Percentiles rank a stretch among this genome's conserved stretches.
phyloP scores from a whole-genome alignment of 2,113 vertebrate genomes.

The Sminthopsis crassicaudata region DNA sequence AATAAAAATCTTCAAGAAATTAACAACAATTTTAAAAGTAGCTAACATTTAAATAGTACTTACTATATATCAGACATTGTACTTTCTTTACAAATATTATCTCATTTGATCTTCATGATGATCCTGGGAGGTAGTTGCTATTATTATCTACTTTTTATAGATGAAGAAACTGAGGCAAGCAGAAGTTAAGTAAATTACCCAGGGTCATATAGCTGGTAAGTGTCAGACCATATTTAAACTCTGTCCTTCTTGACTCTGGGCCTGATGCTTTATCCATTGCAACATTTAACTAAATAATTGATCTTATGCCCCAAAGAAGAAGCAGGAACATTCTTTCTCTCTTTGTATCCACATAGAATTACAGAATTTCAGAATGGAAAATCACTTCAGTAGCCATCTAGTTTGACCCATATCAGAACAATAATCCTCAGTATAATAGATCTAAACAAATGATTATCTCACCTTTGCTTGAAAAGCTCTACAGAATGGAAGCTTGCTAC shows the following conservation, averaged over 20 bases:
- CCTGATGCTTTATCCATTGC: not conserved
- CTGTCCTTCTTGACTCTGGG: not conserved
- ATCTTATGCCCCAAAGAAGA: not conserved
- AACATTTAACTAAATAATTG: not conserved
- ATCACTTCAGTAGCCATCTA: not conserved
- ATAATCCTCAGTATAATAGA: not conserved
- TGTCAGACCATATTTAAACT: not conserved
- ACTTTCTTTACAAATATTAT: not conserved
- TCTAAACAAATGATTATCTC: not conserved
- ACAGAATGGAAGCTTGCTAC: not conserved
- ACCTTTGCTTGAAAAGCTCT: not conserved
- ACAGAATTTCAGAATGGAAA: not conserved
- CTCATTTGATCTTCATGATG: not conserved
- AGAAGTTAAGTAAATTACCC: not conserved
- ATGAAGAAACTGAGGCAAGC: not conserved
- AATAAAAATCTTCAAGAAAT: not conserved
- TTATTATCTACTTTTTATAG: not conserved
- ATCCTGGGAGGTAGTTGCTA: not conserved
- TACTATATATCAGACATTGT: not conserved
- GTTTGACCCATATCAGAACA: not conserved
- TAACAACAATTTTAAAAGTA: not conserved
- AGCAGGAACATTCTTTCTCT: not conserved
- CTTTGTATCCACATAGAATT: not conserved
- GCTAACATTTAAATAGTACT: not conserved
- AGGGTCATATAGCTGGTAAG: not conserved